These are phyloP conservation scores for Bombylius discolor DNA, from an alignment of 2,888 invertebrate species.

Conservation along the genomic window DNA sequence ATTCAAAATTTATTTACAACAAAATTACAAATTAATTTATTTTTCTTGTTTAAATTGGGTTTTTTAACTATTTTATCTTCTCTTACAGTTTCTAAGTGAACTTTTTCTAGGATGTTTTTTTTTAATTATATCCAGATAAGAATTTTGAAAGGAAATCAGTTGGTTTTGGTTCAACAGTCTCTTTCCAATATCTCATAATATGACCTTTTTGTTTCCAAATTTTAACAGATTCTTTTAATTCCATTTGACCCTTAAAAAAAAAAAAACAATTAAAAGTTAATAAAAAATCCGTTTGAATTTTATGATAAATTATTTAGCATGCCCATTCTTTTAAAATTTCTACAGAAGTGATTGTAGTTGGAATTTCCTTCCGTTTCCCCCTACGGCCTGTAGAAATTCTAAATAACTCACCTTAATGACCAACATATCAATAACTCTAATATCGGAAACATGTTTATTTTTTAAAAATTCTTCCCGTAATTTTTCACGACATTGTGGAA, in stretches of 20 bases:
- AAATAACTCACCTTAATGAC: constrained; percentile 64
- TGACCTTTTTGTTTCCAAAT: constrained; percentile 84
- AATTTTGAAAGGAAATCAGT: constrained; percentile 89
- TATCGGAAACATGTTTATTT: constrained; percentile 64
- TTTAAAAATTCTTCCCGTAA: constrained; percentile 66
- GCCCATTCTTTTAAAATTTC: neutral
- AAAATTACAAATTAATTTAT: too few species aligned
- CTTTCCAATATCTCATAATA: constrained; percentile 78
- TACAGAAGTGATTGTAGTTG: neutral
- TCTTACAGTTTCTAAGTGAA: too few species aligned
- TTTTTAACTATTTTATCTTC: too few species aligned
- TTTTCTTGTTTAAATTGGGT: too few species aligned
- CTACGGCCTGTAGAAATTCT: neutral
- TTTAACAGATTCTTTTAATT: constrained; percentile 71
- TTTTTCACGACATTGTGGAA: constrained; percentile 54
- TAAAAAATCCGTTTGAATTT: too few species aligned
- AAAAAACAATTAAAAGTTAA: neutral
- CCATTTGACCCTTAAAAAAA: constrained; percentile 74
- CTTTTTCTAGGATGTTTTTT: too few species aligned
- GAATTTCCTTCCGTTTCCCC: neutral
- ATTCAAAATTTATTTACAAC: too few species aligned
- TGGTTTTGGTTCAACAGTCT: constrained; percentile 71
- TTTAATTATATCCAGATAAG: constrained; percentile 42
- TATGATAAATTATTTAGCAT: too few species aligned
- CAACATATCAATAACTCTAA: constrained; percentile 81